Evolutionary conservation across 2,797 vertebrate species (phyloP).

Genomic region (Protonibea diacanthus): DNA sequence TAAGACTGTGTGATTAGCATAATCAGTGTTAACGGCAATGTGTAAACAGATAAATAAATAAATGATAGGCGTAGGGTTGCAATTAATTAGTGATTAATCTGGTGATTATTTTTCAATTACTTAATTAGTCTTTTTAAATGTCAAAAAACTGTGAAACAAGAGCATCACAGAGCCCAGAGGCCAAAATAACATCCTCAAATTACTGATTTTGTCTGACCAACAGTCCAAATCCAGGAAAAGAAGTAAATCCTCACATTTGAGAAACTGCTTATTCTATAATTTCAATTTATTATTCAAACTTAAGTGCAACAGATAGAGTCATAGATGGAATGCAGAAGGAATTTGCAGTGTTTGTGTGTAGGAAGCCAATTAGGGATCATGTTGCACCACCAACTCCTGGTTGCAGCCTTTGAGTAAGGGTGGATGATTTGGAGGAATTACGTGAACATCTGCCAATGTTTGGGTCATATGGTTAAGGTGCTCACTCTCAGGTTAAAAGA

Average conservation of each 20-base stretch:
- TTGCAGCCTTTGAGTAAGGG: no score
- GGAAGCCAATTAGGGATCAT: background rate
- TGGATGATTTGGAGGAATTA: no score
- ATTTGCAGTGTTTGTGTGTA: background rate
- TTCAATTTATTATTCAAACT: no score
- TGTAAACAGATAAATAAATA: slow-evolving; percentile 9
- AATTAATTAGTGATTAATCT: background rate
- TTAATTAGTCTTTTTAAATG: background rate
- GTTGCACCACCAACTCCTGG: background rate
- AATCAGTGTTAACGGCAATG: background rate
- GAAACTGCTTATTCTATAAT: no score
- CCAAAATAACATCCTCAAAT: background rate
- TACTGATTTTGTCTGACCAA: background rate
- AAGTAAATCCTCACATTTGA: background rate
- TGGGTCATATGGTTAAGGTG: background rate
- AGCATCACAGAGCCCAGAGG: background rate
- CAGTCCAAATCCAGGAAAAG: background rate
- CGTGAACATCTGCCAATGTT: no score
- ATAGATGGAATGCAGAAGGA: background rate
- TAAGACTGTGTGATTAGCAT: background rate
- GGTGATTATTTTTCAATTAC: background rate
- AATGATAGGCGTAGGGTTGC: background rate
- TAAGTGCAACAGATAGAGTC: background rate
- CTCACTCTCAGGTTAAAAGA: background rate
- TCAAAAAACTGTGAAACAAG: background rate